Evolutionary conservation across 2,888 invertebrate species (phyloP), one percentile per base, ranked within the genome.

Genomic region (Emesis russula): DNA sequence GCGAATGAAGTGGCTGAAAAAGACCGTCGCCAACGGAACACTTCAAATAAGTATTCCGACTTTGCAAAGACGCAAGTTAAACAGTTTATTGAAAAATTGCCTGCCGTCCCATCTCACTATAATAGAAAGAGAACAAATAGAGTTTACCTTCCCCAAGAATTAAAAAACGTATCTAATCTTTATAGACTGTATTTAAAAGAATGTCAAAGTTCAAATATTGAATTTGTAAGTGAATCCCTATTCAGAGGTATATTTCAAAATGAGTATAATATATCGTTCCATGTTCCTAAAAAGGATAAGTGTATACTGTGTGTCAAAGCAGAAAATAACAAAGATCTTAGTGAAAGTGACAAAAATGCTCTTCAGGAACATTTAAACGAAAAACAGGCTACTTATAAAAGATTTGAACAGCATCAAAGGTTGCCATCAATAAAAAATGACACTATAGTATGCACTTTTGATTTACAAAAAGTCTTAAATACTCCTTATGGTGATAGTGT

Each of bases 381-480:
- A 74, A 48, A 74, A 74, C 74, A 74, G 48, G 74, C 74, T 74
- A 74, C 44, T 74, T 74, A 74, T 48, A 74, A 74, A 74, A 74
- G 48, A 76, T 94, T 94, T 93, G 58, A 58, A 58, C 58, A 58
- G 18, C 58, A 58, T 58, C n/a, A 58, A 58, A 58, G 18, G 58
- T 58, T 58, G 18, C n/a, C 58, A 4, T n/a, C n/a, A n/a, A 18
- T 58, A n/a, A n/a, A 58, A 58, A 58, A 18, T n/a, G n/a, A 58
- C n/a, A 58, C 58, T 58, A 7, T n/a, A 58, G 7, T 58, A 58
- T 58, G 58, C 58, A 58, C n/a, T 58, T 58, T 58, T 58, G 1
- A 53, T 53, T 53, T 53, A 53, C 53, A 53, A 53, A 53, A 25
- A 25, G 25, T 25, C 25, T 25, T 25, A 25, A 25, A 25, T 25